Percentiles rank a stretch among this genome's conserved stretches.
Conservation (phyloP, 1,140 invertebrate genomes). For the Lasioglossum baleicum region DNA sequence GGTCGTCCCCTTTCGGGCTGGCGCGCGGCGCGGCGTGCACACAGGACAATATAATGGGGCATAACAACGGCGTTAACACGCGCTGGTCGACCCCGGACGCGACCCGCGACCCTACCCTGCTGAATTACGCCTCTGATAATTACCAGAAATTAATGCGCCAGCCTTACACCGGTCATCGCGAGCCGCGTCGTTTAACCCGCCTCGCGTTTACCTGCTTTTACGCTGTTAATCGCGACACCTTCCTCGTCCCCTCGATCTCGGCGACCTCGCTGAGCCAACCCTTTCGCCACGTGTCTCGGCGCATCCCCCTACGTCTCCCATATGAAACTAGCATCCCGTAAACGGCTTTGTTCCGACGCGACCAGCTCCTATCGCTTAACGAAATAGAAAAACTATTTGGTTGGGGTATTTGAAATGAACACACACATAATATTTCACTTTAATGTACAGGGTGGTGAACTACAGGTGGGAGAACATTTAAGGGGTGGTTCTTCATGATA, state of each 20-base stretch:
- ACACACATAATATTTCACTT: no score
- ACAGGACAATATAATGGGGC: slow-evolving; percentile 78
- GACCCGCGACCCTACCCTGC: slow-evolving; percentile 73
- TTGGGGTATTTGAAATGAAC: no score
- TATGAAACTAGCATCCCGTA: no score
- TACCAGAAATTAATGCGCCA: slow-evolving; percentile 78
- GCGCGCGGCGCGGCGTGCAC: slow-evolving; percentile 22
- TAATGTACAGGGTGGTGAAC: no score
- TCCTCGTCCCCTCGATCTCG: not conserved
- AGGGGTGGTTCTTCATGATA: no score
- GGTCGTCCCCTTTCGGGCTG: slow-evolving; percentile 34
- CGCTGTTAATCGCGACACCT: slow-evolving; percentile 42
- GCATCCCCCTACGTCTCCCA: no score
- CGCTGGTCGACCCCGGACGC: slow-evolving; percentile 74
- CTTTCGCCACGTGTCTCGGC: not conserved
- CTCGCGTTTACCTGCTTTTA: slow-evolving; percentile 54
- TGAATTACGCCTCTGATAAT: slow-evolving; percentile 79
- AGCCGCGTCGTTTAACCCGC: slow-evolving; percentile 51
- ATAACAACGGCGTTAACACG: slow-evolving; percentile 80
- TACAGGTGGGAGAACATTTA: no score
- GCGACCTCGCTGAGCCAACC: not conserved
- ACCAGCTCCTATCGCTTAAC: no score
- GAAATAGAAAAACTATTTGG: not conserved
- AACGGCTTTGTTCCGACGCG: no score
- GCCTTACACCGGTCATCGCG: slow-evolving; percentile 65